Percentiles rank a stretch among this genome's conserved stretches.
These are phyloP conservation scores for Astyanax mexicanus DNA, from an alignment of 2,797 vertebrate genomes.

Conservation along the genomic window DNA sequence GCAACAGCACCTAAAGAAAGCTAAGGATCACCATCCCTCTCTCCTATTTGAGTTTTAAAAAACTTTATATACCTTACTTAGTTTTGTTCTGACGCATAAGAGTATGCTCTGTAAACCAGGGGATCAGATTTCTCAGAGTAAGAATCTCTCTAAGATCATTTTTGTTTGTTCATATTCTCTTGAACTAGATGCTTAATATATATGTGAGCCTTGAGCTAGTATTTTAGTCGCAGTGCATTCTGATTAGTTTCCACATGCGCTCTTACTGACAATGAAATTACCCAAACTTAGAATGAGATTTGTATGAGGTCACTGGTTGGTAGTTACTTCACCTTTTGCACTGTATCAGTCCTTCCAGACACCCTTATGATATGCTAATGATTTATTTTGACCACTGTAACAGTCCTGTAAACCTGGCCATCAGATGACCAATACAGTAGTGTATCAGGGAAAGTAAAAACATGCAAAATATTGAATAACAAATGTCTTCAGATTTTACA, in stretches of 20 bases:
- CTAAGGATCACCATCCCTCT: slow-evolving; percentile 15
- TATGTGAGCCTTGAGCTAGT: slow-evolving; percentile 23
- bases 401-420: background rate
- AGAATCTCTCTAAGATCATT: slow-evolving; percentile 20
- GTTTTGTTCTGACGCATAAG: slow-evolving; percentile 18
- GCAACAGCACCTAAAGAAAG: slow-evolving; percentile 80
- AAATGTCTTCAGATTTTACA: background rate
- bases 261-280: slow-evolving; percentile 28
- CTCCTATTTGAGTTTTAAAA: slow-evolving; percentile 37
- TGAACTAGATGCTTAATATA: slow-evolving; percentile 35
- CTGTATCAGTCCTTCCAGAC: slow-evolving; percentile 32
- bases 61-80: slow-evolving; percentile 28
- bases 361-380: slow-evolving; percentile 8
- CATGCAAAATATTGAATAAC: slow-evolving; percentile 11
- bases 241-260: slow-evolving; percentile 58
- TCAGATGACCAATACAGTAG: slow-evolving; percentile 1
- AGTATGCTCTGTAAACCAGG: slow-evolving; percentile 4
- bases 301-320: slow-evolving; percentile 10
- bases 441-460: background rate
- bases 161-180: slow-evolving; percentile 50
- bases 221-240: slow-evolving; percentile 67
- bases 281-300: slow-evolving; percentile 6
- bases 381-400: slow-evolving; percentile 26
- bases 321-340: slow-evolving; percentile 30
- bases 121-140: slow-evolving; percentile 35